Conservation (phyloP, 2,113 vertebrate species). For the Nothocercus julius region DNA sequence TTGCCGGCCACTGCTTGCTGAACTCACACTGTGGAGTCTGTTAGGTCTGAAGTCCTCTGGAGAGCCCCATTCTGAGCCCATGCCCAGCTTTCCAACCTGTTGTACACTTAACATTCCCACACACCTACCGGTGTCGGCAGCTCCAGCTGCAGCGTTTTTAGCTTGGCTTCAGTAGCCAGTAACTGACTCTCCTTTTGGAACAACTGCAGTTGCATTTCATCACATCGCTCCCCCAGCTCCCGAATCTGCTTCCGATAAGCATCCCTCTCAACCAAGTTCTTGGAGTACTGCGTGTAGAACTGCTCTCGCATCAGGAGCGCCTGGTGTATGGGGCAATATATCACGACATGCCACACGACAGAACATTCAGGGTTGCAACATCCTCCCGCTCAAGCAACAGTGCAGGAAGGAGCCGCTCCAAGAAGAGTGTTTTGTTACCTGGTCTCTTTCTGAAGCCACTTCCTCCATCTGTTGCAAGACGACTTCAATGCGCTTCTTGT, state of each 20-base stretch:
- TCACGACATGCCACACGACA: neutral
- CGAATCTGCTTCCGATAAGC: conserved; percentile 85
- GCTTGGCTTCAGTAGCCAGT: conserved; percentile 79
- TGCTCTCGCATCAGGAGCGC: conserved; percentile 80
- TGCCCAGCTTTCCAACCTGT: neutral
- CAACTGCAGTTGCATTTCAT: conserved; percentile 87
- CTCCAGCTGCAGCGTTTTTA: conserved; percentile 76
- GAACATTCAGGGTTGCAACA: neutral
- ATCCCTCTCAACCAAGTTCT: conserved; percentile 87
- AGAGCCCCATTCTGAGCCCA: neutral
- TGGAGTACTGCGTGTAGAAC: conserved; percentile 82
- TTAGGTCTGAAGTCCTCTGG: neutral
- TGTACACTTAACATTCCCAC: rapidly evolving
- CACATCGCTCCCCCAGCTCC: conserved; percentile 83
- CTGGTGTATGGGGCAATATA: conserved; percentile 31
- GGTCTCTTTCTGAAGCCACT: conserved; percentile 87
- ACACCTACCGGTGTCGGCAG: conserved; percentile 60
- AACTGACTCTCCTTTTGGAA: conserved; percentile 85
- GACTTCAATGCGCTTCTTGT: conserved; percentile 85
- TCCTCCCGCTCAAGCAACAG: neutral
- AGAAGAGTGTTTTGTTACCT: conserved; percentile 73
- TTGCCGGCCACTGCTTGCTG: neutral
- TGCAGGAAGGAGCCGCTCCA: neutral
- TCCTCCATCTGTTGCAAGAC: conserved; percentile 90
- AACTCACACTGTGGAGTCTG: neutral